Evolutionary conservation across 2,797 vertebrate genomes (phyloP).

Genomic region (Pipistrellus pygmaeus): DNA sequence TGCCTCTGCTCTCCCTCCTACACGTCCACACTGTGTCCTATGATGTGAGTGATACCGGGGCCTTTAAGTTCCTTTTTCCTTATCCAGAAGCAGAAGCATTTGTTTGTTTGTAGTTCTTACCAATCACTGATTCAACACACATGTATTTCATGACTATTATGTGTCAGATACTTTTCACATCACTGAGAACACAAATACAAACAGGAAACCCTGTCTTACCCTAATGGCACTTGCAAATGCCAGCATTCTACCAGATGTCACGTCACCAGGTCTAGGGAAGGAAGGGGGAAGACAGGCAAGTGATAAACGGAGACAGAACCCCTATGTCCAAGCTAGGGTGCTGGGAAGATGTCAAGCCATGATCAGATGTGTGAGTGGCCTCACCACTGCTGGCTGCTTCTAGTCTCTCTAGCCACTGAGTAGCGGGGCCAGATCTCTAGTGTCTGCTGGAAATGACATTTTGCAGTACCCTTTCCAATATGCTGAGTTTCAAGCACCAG

Average conservation of each 20-base stretch:
- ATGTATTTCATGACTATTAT: neutral
- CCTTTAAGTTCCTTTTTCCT: neutral
- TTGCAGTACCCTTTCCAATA: neutral
- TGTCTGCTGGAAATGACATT: neutral
- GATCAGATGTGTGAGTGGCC: neutral
- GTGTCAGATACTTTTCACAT: neutral
- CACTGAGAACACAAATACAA: neutral
- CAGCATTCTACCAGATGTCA: neutral
- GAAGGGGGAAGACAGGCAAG: neutral
- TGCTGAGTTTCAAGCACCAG: neutral
- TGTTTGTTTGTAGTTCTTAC: neutral
- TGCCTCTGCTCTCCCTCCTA: neutral
- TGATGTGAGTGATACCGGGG: neutral
- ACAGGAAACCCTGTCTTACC: neutral
- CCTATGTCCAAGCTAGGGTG: neutral
- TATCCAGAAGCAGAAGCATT: slow-evolving; percentile 13
- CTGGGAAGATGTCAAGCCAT: neutral
- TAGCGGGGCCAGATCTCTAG: neutral
- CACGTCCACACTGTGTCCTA: neutral
- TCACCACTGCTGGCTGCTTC: neutral
- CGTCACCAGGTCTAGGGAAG: neutral
- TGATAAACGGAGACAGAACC: neutral
- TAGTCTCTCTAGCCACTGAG: neutral
- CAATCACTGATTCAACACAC: neutral
- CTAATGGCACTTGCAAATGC: neutral